phyloP scores from a whole-genome alignment of 2,113 vertebrate species.

The Herpailurus yagouaroundi region DNA sequence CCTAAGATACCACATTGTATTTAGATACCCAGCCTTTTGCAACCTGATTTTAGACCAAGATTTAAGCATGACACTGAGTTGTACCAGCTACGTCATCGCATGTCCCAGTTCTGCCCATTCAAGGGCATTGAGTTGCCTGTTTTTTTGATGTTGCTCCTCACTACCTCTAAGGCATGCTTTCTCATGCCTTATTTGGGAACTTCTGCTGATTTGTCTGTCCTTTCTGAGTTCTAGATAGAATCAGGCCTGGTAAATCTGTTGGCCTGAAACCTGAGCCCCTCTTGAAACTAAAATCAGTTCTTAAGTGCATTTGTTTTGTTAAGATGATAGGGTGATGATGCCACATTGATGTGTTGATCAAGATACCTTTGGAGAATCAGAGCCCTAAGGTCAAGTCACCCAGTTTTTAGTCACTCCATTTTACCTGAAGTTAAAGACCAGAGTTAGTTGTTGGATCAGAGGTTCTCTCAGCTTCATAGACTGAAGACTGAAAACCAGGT shows the following conservation, averaged over 20 bases:
- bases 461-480: not conserved
- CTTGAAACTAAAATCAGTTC: not conserved
- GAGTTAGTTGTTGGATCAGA: not conserved
- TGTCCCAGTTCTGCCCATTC: not conserved
- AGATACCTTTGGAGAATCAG: not conserved
- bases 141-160: not conserved
- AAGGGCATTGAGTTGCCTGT: not conserved
- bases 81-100: not conserved
- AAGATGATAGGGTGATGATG: not conserved
- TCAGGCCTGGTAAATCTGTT: not conserved
- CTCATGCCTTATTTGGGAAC: not conserved
- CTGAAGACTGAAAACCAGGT: not conserved
- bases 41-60: slow-evolving; percentile 11
- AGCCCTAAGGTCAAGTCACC: not conserved
- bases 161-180: not conserved
- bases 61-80: not conserved
- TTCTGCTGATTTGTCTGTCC: not conserved
- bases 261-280: not conserved
- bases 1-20: not conserved
- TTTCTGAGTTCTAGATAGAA: not conserved
- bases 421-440: not conserved
- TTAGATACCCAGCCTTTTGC: slow-evolving; percentile 6
- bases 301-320: not conserved
- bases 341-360: not conserved
- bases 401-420: not conserved